phyloP scores from a whole-genome alignment of 2,113 vertebrate genomes.

The Prolemur simus region DNA sequence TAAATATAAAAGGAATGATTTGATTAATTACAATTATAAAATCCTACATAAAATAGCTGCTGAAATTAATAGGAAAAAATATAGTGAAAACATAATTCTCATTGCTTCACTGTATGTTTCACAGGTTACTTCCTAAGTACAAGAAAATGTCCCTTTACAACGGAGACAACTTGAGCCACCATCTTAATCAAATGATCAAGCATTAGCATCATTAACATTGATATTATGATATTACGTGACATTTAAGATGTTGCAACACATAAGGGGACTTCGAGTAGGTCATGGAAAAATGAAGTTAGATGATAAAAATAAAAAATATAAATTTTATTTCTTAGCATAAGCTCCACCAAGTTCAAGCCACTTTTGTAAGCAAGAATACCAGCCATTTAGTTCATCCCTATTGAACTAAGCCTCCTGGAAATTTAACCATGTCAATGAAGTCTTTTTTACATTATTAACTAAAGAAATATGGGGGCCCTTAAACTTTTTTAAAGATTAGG shows the following conservation, averaged over 20 bases:
- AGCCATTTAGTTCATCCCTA: no score
- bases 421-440: no score
- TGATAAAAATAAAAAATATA: no score
- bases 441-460: no score
- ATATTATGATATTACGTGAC: neutral
- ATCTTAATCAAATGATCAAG: neutral
- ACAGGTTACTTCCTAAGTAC: neutral
- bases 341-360: no score
- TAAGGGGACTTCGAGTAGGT: no score
- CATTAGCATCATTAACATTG: neutral
- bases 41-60: neutral
- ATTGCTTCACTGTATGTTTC: neutral
- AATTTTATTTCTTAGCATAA: no score
- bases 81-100: neutral
- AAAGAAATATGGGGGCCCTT: no score
- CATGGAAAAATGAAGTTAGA: no score
- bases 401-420: no score
- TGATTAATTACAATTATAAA: neutral
- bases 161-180: neutral
- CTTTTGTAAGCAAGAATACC: no score
- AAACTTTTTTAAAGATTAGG: no score
- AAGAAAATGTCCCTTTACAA: neutral
- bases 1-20: neutral
- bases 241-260: neutral
- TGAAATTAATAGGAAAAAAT: neutral